Percentiles rank a stretch among this genome's conserved stretches.
Evolutionary conservation across 2,113 vertebrate species (phyloP).

Genomic region (Cyprinus carpio): DNA sequence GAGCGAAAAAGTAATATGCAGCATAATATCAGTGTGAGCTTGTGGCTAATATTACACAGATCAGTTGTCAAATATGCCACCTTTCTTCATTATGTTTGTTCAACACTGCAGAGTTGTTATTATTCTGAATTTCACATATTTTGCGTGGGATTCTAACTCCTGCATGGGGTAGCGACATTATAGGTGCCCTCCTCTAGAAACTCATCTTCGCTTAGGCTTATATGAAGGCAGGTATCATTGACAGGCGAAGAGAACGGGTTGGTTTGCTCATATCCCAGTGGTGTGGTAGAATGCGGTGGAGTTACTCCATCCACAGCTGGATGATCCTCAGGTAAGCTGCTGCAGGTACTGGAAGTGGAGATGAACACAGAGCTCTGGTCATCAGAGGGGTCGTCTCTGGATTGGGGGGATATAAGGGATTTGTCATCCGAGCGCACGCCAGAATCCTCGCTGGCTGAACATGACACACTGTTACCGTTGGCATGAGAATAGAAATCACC

Average conservation of each 20-base stretch:
- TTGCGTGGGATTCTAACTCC: constrained; percentile 56
- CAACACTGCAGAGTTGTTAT: not conserved
- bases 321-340: constrained; percentile 68
- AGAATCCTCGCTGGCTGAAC: constrained; percentile 70
- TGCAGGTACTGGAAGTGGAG: constrained; percentile 67
- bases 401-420: constrained; percentile 60
- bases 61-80: not conserved
- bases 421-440: constrained; percentile 74
- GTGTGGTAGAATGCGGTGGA: constrained; percentile 32
- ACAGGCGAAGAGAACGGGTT: constrained; percentile 68
- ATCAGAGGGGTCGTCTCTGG: constrained; percentile 68
- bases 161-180: constrained; percentile 59
- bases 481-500: constrained; percentile 72
- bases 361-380: constrained; percentile 61
- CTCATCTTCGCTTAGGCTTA: constrained; percentile 85
- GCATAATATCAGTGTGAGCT: not conserved
- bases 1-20: not conserved
- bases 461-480: constrained; percentile 68
- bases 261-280: constrained; percentile 53
- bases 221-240: constrained; percentile 82
- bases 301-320: constrained; percentile 20
- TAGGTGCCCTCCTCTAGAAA: constrained; percentile 72
- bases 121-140: not conserved
- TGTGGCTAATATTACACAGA: not conserved
- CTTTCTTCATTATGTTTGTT: not conserved